phyloP scores from a whole-genome alignment of 1,140 invertebrate genomes.

The Drosophila kikkawai region DNA sequence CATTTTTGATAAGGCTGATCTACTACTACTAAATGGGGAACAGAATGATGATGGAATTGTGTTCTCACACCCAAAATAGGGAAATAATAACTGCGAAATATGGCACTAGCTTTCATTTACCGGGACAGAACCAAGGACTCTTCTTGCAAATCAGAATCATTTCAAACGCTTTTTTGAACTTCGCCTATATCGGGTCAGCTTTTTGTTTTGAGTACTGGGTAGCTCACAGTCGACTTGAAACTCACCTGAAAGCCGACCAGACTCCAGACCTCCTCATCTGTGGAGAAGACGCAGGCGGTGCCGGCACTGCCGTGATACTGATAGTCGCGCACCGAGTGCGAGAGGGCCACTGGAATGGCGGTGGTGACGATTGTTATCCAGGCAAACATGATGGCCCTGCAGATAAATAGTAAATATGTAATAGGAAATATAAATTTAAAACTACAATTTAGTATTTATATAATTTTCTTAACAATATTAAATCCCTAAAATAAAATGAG shows the following conservation, averaged over 20 bases:
- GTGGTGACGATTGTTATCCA: conserved; percentile 93
- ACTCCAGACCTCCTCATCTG: conserved; percentile 89
- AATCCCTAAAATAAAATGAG: no score
- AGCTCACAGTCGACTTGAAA: background rate
- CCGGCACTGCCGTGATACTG: conserved; percentile 87
- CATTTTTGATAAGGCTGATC: conserved; percentile 23
- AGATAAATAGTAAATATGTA: background rate
- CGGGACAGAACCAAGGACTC: background rate
- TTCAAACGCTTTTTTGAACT: no score
- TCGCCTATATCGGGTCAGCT: no score
- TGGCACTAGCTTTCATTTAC: background rate
- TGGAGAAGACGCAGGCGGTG: conserved; percentile 88
- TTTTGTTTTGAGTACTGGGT: background rate
- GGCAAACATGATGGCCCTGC: conserved; percentile 90
- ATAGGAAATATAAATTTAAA: no score
- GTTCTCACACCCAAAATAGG: no score
- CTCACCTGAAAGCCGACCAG: conserved; percentile 89
- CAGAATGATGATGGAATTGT: no score
- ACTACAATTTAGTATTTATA: no score
- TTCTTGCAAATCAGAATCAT: background rate
- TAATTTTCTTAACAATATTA: no score
- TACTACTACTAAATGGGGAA: background rate
- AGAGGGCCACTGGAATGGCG: conserved; percentile 91
- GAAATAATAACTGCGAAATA: conserved; percentile 32
- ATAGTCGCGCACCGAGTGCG: conserved; percentile 91